Evolutionary conservation across 2,113 vertebrate species (phyloP), one percentile per base, ranked within the genome.

Genomic region (Parotia lawesii): DNA sequence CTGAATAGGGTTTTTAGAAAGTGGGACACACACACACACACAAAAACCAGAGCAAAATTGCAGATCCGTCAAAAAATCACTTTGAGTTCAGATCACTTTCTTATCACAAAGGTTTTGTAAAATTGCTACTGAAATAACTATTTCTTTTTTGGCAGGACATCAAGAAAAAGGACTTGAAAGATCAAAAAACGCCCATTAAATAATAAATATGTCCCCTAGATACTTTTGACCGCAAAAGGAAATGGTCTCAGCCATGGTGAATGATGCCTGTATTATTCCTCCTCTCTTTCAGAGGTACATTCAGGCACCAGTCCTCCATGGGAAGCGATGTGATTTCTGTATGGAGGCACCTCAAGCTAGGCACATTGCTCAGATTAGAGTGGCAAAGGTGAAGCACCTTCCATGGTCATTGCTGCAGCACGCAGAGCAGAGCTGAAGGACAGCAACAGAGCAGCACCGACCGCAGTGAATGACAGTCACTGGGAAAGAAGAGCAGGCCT

Each of bases 401-500:
- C 60, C 37, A 15, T 0, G 3, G 24, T 45, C 44, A 33, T 19
- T 89, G 70, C 58, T 76, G 50, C 54, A 69, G 54, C 42, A 14
- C 1, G 8, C 31, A 42, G 13, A 50, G 37, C 5, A 23, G 72
- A 89, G 60, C 9, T 4, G 1, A 85, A 72, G 9, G 17, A 66
- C 29, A 69, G 47, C 47, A n/a, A 18, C 7, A 51, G 22, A 81
- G 5, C 12, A 48, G 69, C 54, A 76, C 28, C 25, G 61, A 47
- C 9, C 5, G 3, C 83, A 53, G 5, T 0, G 0, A 71, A 47
- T 0, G 2, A 66, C 17, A 8, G 29, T 3, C 28, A 67, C n/a
- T 15, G 40, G 58, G 48, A 75, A 84, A 57, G 31, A 47, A 37
- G 21, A 51, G 12, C 5, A 24, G 37, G 40, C 2, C 24, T 60